Evolutionary conservation across 2,797 vertebrate genomes (phyloP), one percentile per base, ranked within the genome.

Genomic region (Scarus forsteni): DNA sequence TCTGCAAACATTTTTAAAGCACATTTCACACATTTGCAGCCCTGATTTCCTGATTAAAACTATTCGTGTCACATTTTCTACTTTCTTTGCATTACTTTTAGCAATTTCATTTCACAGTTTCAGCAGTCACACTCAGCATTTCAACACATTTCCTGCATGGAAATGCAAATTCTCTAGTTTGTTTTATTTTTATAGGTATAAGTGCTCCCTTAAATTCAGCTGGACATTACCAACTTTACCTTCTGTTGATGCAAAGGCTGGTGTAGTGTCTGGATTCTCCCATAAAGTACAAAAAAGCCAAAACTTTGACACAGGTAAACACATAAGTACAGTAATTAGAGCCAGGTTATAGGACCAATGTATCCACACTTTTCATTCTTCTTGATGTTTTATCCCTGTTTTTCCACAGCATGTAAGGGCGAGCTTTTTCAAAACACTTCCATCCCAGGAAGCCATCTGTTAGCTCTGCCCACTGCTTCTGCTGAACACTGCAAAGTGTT

Each of bases 201-300:
- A 86, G 58, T 94, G 93, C 54, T 46, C 79, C 45, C 82, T 94
- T 0, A 94, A 94, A 73, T 91, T 79, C 75, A 88, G 83, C 59
- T 89, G 75, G 88, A 18, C 48, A 3, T 7, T 90, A 34, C 82
- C 89, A 11, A 72, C 18, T 7, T 65, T 73, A n/a, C 64, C 75
- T 1, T 10, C 0, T 10, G 19, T 91, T 3, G 19, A 42, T n/a
- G 44, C 7, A 39, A 51, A 8, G 14, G 0, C 3, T n/a, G 82
- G 68, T 1, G 2, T 82, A 0, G 42, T 75, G 3, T 90, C 89
- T 40, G 93, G 93, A 53, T 93, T 94, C 67, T 90, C 92, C 12
- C 49, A 73, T 2, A 68, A 27, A 0, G 0, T 5, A 5, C 0
- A 49, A 8, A 12, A 66, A 2, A 0, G 5, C 64, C 51, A 52